Conservation (phyloP, 2,888 invertebrate species). For the Stenotaenia linearis region DNA sequence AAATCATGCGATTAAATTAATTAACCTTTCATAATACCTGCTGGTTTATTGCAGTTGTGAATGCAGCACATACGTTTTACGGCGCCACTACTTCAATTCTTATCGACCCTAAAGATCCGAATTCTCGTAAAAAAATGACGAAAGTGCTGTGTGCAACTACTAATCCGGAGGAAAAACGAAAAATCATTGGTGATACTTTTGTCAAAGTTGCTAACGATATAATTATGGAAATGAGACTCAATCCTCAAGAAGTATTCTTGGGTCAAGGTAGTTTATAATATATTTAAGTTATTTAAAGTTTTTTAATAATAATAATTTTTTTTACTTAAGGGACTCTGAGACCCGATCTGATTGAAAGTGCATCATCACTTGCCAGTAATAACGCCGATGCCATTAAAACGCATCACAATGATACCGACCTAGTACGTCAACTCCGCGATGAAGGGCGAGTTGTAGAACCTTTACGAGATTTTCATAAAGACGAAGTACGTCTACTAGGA, state of each 20-base stretch:
- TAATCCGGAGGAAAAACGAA: conserved; percentile 96
- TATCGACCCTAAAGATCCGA: conserved; percentile 52
- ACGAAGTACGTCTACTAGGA: conserved; percentile 86
- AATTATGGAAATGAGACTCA: conserved; percentile 76
- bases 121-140: conserved; percentile 59
- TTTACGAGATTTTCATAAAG: conserved; percentile 98
- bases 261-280: conserved; percentile 62
- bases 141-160: conserved; percentile 76
- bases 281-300: background rate
- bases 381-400: conserved; percentile 97
- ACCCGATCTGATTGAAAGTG: conserved; percentile 97
- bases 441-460: conserved; percentile 91
- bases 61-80: conserved; percentile 54
- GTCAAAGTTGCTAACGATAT: conserved; percentile 87
- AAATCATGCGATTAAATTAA: background rate
- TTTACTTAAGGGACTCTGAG: conserved; percentile 67
- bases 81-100: conserved; percentile 73
- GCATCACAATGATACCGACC: conserved; percentile 97
- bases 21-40: too few relatives aligned
- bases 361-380: conserved; percentile 70
- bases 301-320: too few relatives aligned
- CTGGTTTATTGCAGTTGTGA: conserved; percentile 49
- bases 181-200: conserved; percentile 98
- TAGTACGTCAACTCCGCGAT: conserved; percentile 69
- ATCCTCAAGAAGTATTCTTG: conserved; percentile 84